Evolutionary conservation across 2,888 invertebrate genomes (phyloP).

Genomic region (Clanis bilineata): DNA sequence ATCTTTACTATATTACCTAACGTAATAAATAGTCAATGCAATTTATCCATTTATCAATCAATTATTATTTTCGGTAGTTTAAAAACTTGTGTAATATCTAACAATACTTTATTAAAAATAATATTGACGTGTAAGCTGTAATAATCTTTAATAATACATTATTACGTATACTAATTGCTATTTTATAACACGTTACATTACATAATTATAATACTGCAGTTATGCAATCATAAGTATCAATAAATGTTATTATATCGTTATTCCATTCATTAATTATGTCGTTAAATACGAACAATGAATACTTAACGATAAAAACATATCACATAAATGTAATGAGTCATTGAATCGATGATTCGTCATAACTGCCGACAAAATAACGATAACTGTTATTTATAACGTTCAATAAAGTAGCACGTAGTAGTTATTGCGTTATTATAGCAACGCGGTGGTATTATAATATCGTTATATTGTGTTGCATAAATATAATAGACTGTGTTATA

Average conservation of each 20-base stretch:
- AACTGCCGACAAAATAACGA: background rate
- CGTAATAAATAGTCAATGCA: too few species aligned
- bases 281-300: background rate
- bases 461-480: slow-evolving; percentile 3
- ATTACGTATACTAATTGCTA: background rate
- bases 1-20: too few species aligned
- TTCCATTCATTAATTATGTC: background rate
- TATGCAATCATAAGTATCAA: background rate
- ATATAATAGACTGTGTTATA: background rate
- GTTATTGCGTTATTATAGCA: background rate
- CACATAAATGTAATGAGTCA: background rate
- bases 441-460: background rate
- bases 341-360: background rate
- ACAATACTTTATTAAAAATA: background rate
- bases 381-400: slow-evolving; percentile 7
- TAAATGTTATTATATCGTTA: background rate
- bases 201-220: background rate
- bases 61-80: too few species aligned
- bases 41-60: too few species aligned
- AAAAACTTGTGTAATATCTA: background rate
- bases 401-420: background rate
- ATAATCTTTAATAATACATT: background rate
- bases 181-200: background rate
- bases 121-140: background rate
- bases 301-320: background rate